These are phyloP conservation scores for Hypena proboscidalis DNA, from an alignment of 2,888 invertebrate genomes.

Conservation along the genomic window DNA sequence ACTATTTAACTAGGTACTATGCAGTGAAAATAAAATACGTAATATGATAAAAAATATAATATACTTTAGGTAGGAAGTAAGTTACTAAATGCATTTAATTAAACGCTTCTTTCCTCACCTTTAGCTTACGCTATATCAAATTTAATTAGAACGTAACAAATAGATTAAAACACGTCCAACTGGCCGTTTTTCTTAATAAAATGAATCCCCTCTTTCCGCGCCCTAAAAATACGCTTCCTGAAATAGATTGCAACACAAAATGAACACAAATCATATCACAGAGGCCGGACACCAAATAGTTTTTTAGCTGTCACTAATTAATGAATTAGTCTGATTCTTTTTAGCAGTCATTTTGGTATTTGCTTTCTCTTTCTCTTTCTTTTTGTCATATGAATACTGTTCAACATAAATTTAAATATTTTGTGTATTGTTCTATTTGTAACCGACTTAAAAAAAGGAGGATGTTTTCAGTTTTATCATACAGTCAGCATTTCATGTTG, in stretches of 20 bases:
- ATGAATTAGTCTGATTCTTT: conserved; percentile 33
- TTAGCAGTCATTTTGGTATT: conserved; percentile 30
- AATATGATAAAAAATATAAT: too few relatives aligned
- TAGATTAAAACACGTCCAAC: conserved; percentile 25
- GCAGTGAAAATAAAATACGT: too few relatives aligned
- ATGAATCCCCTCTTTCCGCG: conserved; percentile 9
- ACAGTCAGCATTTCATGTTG: too few relatives aligned
- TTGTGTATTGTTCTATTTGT: too few relatives aligned
- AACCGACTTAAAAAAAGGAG: too few relatives aligned
- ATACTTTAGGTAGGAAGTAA: too few relatives aligned
- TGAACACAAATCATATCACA: too few relatives aligned
- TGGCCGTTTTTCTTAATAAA: conserved; percentile 10
- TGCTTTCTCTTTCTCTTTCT: conserved; percentile 31
- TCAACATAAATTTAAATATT: too few relatives aligned
- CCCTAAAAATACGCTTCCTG: conserved; percentile 6
- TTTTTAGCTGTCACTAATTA: conserved; percentile 33
- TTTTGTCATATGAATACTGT: too few relatives aligned
- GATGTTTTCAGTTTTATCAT: too few relatives aligned
- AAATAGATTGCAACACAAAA: conserved; percentile 16
- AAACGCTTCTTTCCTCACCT: conserved; percentile 26
- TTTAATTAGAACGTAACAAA: conserved; percentile 14
- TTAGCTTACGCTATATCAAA: conserved; percentile 16
- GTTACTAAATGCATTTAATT: conserved; percentile 40
- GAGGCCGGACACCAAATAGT: conserved; percentile 19
- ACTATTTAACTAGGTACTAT: too few relatives aligned